Percentiles rank a stretch among this genome's conserved stretches.
Evolutionary conservation across 2,888 invertebrate species (phyloP).

Genomic region (Cryptocephalus moraei): DNA sequence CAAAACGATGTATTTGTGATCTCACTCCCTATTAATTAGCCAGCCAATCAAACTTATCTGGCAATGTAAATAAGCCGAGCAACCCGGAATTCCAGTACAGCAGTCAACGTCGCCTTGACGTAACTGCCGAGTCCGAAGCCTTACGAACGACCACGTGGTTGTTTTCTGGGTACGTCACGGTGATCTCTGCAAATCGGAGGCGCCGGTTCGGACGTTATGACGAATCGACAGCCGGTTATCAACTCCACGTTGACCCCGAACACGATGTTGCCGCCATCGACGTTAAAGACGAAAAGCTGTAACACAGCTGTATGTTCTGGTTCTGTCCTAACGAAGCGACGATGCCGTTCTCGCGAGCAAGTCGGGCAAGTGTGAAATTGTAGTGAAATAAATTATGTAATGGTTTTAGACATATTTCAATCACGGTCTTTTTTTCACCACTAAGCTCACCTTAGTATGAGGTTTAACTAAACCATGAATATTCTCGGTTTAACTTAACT

Average conservation of each 20-base stretch:
- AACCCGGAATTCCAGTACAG: background rate
- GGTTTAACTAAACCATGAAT: no score
- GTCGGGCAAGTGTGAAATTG: no score
- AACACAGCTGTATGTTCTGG: slow-evolving; percentile 8
- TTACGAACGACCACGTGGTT: slow-evolving; percentile 33
- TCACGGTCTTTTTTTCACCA: no score
- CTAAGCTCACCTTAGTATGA: no score
- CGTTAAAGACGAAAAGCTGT: slow-evolving; percentile 8
- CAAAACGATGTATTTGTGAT: no score
- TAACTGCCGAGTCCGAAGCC: slow-evolving; percentile 26
- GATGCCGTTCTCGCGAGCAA: no score
- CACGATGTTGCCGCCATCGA: slow-evolving; percentile 17
- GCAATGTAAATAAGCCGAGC: no score
- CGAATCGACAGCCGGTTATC: slow-evolving; percentile 14
- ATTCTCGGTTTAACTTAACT: no score
- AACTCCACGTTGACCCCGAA: slow-evolving; percentile 32
- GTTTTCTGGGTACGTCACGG: slow-evolving; percentile 28
- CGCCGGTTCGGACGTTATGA: background rate
- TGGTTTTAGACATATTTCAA: no score
- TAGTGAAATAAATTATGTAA: background rate
- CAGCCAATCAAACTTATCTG: no score
- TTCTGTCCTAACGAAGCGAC: slow-evolving; percentile 1
- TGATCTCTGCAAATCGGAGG: slow-evolving; percentile 17
- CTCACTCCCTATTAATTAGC: no score
- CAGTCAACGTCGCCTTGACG: background rate